These are phyloP conservation scores for Penaeus japonicus DNA, from an alignment of 1,140 invertebrate species.

Conservation along the genomic window DNA sequence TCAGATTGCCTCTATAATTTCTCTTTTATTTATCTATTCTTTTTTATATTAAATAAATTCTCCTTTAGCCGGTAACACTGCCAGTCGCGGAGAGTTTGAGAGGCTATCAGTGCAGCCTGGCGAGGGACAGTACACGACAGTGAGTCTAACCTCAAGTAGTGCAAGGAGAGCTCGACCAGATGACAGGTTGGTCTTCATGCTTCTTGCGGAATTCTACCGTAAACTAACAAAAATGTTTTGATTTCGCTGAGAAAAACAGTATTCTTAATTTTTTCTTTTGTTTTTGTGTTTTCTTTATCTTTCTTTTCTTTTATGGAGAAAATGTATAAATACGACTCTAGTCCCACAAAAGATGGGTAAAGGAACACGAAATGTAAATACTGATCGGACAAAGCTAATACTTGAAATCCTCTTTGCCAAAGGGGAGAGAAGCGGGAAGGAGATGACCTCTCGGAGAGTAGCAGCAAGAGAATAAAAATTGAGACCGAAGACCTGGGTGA, in stretches of 20 bases:
- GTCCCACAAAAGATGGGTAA: no score
- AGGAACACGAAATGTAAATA: neutral
- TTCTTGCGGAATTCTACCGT: neutral
- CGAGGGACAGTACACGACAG: slow-evolving; percentile 75
- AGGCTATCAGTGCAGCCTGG: slow-evolving; percentile 70
- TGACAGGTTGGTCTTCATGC: slow-evolving; percentile 20
- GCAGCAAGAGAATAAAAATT: slow-evolving; percentile 64
- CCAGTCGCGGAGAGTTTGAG: slow-evolving; percentile 71
- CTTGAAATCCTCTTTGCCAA: neutral
- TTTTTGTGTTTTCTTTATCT: no score
- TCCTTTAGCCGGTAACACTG: neutral
- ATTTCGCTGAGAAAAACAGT: no score
- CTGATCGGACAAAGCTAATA: neutral
- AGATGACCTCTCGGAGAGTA: slow-evolving; percentile 65
- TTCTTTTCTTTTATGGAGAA: no score
- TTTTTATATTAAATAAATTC: neutral
- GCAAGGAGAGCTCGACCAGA: slow-evolving; percentile 13
- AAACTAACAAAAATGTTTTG: no score
- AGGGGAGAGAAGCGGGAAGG: slow-evolving; percentile 48
- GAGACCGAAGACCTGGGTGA: slow-evolving; percentile 62
- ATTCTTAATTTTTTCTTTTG: neutral
- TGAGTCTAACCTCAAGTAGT: slow-evolving; percentile 72
- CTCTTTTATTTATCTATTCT: no score
- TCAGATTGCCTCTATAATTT: no score
- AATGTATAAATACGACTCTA: no score